Evolutionary conservation across 2,797 vertebrate genomes (phyloP).

Genomic region (Cichlasoma orientale): DNA sequence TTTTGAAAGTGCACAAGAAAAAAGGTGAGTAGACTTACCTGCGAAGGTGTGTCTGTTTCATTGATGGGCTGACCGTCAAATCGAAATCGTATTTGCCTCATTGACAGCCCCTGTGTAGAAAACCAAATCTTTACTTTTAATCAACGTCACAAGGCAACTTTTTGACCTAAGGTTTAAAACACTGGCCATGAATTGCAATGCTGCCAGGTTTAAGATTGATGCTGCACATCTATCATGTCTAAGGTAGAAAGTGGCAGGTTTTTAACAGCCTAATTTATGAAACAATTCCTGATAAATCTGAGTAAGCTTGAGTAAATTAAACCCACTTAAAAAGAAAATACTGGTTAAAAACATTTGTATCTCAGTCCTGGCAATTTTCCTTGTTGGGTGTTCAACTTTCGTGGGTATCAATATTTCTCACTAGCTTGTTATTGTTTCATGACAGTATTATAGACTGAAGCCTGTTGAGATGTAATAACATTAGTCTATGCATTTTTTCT

Average conservation of each 20-base stretch:
- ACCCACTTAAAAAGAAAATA: too few species aligned
- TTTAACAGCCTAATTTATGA: not conserved
- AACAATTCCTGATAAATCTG: not conserved
- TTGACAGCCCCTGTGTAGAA: conserved; percentile 87
- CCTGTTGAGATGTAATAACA: too few species aligned
- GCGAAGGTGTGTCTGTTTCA: conserved; percentile 96
- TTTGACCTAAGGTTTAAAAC: not conserved
- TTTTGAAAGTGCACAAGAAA: not conserved
- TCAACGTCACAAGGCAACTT: not conserved
- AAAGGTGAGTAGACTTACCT: conserved; percentile 78
- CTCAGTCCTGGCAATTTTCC: not conserved
- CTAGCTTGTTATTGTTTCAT: too few species aligned
- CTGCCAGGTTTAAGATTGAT: not conserved
- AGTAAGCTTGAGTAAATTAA: not conserved
- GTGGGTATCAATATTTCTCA: too few species aligned
- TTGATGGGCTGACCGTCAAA: conserved; percentile 98
- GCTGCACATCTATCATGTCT: not conserved
- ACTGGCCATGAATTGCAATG: not conserved
- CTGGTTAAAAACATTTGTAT: too few species aligned
- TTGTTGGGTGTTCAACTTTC: not conserved
- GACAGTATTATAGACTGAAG: too few species aligned
- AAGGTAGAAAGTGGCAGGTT: not conserved
- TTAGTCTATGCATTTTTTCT: fast-evolving
- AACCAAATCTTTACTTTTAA: conserved; percentile 6
- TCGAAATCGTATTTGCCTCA: conserved; percentile 98